phyloP scores from a whole-genome alignment of 2,113 vertebrate genomes.

The Myanophis thanlyinensis region DNA sequence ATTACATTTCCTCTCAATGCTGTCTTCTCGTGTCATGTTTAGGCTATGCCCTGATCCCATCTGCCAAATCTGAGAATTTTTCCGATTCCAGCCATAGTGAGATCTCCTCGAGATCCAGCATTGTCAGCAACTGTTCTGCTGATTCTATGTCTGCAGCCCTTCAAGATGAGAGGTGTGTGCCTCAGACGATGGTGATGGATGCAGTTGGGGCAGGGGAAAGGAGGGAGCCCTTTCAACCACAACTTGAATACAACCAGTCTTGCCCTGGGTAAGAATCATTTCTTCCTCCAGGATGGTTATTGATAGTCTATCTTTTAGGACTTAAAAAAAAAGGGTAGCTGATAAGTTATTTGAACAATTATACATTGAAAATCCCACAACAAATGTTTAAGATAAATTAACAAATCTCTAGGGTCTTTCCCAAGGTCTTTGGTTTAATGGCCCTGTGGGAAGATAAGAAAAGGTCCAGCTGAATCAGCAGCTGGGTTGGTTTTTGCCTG shows the following conservation, averaged over 20 bases:
- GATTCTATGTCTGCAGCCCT: constrained; percentile 83
- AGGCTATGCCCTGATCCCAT: constrained; percentile 82
- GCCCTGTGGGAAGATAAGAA: not conserved
- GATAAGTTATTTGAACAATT: not conserved
- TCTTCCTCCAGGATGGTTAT: not conserved
- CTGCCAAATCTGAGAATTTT: constrained; percentile 83
- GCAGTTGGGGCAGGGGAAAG: constrained; percentile 53
- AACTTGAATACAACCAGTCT: constrained; percentile 72
- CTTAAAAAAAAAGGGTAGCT: not conserved
- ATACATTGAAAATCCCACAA: not conserved
- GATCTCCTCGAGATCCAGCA: constrained; percentile 93
- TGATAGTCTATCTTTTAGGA: not conserved
- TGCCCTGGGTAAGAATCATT: constrained; percentile 76
- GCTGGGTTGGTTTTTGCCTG: not conserved
- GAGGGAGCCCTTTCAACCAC: constrained; percentile 58
- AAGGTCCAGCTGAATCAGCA: not conserved
- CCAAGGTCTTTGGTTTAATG: not conserved
- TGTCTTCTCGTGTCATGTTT: constrained; percentile 18
- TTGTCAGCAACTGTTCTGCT: constrained; percentile 86
- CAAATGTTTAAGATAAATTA: not conserved
- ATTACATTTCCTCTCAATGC: not conserved
- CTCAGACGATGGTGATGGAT: constrained; percentile 68
- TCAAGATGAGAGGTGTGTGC: constrained; percentile 75
- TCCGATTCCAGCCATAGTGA: constrained; percentile 95
- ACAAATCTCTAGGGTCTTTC: not conserved